Percentiles rank a stretch among this genome's conserved stretches.
These are phyloP conservation scores for Tenthredo amoena DNA, from an alignment of 2,888 invertebrate genomes.

Conservation along the genomic window DNA sequence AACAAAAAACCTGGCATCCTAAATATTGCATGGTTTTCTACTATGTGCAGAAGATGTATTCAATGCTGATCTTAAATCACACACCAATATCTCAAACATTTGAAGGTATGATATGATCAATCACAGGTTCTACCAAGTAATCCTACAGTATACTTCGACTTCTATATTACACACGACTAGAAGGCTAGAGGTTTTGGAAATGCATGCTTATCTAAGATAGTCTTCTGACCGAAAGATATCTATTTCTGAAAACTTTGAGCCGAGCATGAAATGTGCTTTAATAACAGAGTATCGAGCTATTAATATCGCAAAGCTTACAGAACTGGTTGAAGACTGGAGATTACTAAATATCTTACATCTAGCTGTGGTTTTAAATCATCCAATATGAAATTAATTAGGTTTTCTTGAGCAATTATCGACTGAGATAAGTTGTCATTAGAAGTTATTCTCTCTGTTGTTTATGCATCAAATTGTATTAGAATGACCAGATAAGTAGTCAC, in stretches of 20 bases:
- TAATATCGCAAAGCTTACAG: background rate
- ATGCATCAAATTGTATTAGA: conserved; percentile 41
- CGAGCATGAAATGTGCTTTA: background rate
- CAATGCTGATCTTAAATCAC: background rate
- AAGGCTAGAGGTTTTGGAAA: too few relatives aligned
- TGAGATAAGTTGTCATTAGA: background rate
- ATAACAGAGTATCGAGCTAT: background rate
- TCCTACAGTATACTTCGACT: background rate
- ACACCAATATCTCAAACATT: background rate
- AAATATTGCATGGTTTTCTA: background rate
- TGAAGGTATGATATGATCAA: conserved; percentile 6
- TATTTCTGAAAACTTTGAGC: background rate
- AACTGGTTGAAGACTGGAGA: background rate
- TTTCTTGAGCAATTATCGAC: background rate
- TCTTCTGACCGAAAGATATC: background rate
- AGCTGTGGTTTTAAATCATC: background rate
- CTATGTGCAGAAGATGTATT: background rate
- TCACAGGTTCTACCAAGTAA: background rate
- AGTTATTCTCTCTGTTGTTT: background rate
- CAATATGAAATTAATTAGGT: background rate
- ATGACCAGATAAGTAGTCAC: conserved; percentile 28
- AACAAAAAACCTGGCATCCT: background rate
- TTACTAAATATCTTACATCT: background rate
- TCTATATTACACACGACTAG: background rate
- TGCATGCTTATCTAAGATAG: background rate